Base-by-base conservation (phyloP, 2,888 invertebrate genomes). In the Leptinotarsa rubiginosa region DNA sequence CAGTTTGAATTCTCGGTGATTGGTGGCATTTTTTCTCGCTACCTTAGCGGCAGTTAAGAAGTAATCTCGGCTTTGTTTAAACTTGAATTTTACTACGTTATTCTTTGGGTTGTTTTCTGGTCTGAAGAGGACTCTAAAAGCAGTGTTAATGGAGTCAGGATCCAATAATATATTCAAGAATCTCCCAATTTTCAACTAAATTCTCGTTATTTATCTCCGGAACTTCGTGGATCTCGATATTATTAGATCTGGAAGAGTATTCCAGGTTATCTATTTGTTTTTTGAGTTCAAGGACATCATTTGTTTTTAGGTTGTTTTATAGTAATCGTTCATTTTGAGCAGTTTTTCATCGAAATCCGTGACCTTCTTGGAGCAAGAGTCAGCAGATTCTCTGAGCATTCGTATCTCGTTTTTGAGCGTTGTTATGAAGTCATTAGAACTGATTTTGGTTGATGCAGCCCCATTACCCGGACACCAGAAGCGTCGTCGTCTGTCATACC, bases 1-100 rank as follows among this genome's bases (percentile, higher is more conserved):
- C 10, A 74, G 31, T 47, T 66, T 76, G 41, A 74, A 62, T 7
- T 73, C 76, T 18, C 47, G 64, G 25, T 67, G 70, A 49, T 66
- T 66, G n/a, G 25, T 64, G 68, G 41, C 47, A 15, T 41, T 50
- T 66, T 50, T 67, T 47, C 68, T 73, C n/a, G 56, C 64, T 31
- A 47, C 31, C 52, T 75, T 69, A 12, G 70, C 75, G 25, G 75
- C 56, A 2, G 56, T 54, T 47, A 65, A 56, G 25, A 75, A 71
- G 20, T 50, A 62, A 56, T 75, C 75, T 69, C 75, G 47, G 1
- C 20, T 65, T 65, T 65, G 65, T 47, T n/a, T n/a, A n/a, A n/a
- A n/a, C n/a, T n/a, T n/a, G n/a, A n/a, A n/a, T n/a, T n/a, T n/a
- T n/a, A n/a, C n/a, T n/a, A n/a, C n/a, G n/a, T n/a, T n/a, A n/a